A percentile compares a stretch with the other conserved stretches of the same genome.
phyloP scores from a whole-genome alignment of 1,140 invertebrate genomes.

The Augochlora pura region DNA sequence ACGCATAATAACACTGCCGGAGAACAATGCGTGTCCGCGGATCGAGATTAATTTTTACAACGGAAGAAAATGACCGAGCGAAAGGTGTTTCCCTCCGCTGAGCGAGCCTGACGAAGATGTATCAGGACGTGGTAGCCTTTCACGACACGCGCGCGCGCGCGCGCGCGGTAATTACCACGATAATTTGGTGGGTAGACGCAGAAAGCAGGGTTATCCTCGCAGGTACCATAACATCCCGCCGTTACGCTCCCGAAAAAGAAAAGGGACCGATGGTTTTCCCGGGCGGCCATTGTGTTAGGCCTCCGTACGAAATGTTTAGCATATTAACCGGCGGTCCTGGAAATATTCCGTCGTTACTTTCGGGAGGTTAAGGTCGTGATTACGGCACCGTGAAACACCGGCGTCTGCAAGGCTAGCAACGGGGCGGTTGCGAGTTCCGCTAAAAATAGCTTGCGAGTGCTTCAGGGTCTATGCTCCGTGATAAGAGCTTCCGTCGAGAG shows the following conservation, averaged over 20 bases:
- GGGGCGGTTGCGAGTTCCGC: not conserved
- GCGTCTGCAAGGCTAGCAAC: not conserved
- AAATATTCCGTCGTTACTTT: conserved; percentile 56
- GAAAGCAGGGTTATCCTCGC: conserved; percentile 50
- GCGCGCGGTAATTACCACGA: conserved; percentile 73
- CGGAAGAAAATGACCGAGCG: not conserved
- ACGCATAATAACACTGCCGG: not conserved
- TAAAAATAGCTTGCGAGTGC: conserved; percentile 35
- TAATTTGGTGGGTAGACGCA: conserved; percentile 66
- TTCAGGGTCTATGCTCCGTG: conserved; percentile 31
- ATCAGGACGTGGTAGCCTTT: conserved; percentile 33
- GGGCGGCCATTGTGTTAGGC: conserved; percentile 42
- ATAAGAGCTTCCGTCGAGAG: conserved; percentile 27
- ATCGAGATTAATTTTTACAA: conserved; percentile 20
- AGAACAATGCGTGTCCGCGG: not conserved
- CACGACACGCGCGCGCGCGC: conserved; percentile 63
- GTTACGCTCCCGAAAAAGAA: conserved; percentile 66
- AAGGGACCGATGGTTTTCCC: conserved; percentile 44
- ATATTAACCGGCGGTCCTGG: conserved; percentile 53
- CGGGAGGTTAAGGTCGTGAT: conserved; percentile 57
- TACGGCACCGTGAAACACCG: conserved; percentile 47
- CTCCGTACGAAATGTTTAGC: conserved; percentile 57
- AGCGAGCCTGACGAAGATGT: conserved; percentile 18
- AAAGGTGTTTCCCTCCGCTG: not conserved
- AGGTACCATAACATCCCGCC: conserved; percentile 69